A percentile compares a stretch with the other conserved stretches of the same genome.
phyloP scores from a whole-genome alignment of 2,888 invertebrate species.

The Lepidonotus clava region DNA sequence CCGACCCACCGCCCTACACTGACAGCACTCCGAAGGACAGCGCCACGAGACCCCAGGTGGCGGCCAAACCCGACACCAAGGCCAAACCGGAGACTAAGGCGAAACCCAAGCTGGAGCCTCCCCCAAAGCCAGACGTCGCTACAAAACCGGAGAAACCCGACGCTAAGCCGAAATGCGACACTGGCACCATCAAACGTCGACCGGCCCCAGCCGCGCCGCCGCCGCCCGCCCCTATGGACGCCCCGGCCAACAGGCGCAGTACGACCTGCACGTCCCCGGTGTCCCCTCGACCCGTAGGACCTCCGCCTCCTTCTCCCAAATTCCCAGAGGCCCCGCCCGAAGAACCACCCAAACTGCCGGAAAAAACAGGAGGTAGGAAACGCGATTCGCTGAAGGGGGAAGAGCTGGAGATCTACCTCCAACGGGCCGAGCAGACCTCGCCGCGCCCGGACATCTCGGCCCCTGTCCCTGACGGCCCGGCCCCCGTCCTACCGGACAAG shows the following conservation, averaged over 20 bases:
- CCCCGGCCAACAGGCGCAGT: conserved; percentile 22
- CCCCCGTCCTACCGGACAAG: conserved; percentile 30
- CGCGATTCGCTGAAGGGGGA: conserved; percentile 13
- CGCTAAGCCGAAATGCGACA: background rate
- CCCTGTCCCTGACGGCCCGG: background rate
- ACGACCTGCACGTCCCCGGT: conserved; percentile 24
- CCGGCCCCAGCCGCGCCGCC: conserved; percentile 39
- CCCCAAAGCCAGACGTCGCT: background rate
- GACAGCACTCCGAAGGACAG: background rate
- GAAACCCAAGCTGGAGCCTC: background rate
- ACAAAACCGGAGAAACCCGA: background rate
- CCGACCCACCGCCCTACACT: background rate
- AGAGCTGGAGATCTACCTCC: conserved; percentile 15
- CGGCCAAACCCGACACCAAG: background rate
- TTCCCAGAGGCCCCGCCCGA: background rate
- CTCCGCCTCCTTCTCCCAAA: conserved; percentile 23
- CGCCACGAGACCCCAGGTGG: conserved; percentile 24
- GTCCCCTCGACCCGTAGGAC: conserved; percentile 3
- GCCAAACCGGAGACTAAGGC: background rate
- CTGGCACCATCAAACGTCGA: background rate
- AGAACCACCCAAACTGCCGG: conserved; percentile 13
- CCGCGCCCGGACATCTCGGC: background rate
- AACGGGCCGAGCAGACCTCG: background rate
- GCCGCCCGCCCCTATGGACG: conserved; percentile 16
- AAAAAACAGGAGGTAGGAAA: background rate